Base-by-base conservation (phyloP, 2,888 invertebrate genomes). In the Ennomos fuscantarius region DNA sequence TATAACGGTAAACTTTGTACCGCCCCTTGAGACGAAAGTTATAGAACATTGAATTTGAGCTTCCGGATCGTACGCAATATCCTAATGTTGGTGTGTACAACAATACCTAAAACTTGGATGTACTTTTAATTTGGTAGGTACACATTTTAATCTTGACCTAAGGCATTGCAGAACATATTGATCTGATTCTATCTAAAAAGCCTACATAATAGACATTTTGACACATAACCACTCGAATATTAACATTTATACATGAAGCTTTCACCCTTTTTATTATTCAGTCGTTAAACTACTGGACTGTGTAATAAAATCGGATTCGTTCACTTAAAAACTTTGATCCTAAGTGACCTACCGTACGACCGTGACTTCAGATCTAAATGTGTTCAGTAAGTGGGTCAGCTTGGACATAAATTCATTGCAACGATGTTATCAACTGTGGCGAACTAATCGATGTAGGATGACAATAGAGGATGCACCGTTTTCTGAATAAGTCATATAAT, bases 301-400 rank as follows among this genome's bases (percentile, higher is more conserved):
- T 36, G 9, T 40, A 40, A 55, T 50, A 51, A 52, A 55, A 52
- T 31, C 39, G 9, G 15, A 13, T 15, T 12, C 50, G 55, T 50
- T 55, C 40, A 44, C 48, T 55, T 55, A 31, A 36, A 50, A 45
- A 33, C 32, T n/a, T 45, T 41, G 52, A 39, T 47, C 57, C 39
- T 44, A 45, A 73, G 63, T 74, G 78, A 79, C 77, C 76, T 69
- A 54, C n/a, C n/a, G n/a, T n/a, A n/a, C 63, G 76, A 73, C 82
- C 82, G 70, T 84, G 81, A 81, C 79, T 68, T 66, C 61, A 72
- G 78, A 81, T 84, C 74, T 79, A 79, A 79, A 78, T 74, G 72
- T 73, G 73, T 72, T 70, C 70, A 59, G 67, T 72, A 84, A 81
- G 72, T 86, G 69, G 85, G 83, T 80, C 86, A 78, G 68, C 80